Conservation (phyloP, 2,797 vertebrate genomes). For the Cirrhinus mrigala region DNA sequence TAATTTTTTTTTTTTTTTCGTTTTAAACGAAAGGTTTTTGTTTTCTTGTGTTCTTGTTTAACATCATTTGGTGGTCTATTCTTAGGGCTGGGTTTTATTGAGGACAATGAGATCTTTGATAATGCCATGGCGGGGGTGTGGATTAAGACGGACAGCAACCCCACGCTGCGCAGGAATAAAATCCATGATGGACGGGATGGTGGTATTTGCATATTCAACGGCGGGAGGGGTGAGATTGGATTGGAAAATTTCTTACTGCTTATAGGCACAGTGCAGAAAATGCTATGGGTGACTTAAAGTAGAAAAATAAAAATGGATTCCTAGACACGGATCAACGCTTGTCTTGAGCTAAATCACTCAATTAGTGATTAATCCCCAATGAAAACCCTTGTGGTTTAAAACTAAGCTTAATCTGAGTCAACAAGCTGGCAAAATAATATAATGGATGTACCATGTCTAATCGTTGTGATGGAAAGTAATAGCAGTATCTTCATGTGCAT, state of each 20-base stretch:
- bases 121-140: slow-evolving; percentile 99
- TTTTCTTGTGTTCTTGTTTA: not conserved
- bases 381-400: not conserved
- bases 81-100: slow-evolving; percentile 95
- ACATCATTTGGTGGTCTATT: slow-evolving; percentile 25
- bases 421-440: not conserved
- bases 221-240: slow-evolving; percentile 89
- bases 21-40: not conserved
- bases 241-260: not conserved
- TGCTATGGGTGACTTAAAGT: not conserved
- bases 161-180: slow-evolving; percentile 97
- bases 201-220: slow-evolving; percentile 99
- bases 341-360: slow-evolving; percentile 4
- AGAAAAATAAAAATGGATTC: not conserved
- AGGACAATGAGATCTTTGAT: slow-evolving; percentile 99
- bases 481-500: slow-evolving; percentile 22
- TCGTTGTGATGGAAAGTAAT: not conserved
- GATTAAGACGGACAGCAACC: slow-evolving; percentile 99
- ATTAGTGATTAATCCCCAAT: not conserved
- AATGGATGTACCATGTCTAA: not conserved
- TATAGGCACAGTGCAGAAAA: not conserved
- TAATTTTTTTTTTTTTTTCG: not conserved
- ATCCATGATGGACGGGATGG: slow-evolving; percentile 98
- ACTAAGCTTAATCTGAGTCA: not conserved
- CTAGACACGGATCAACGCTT: not conserved